Evolutionary conservation across 2,797 vertebrate species (phyloP), one percentile per base, ranked within the genome.

Genomic region (Gymnoscopelus microlampas): DNA sequence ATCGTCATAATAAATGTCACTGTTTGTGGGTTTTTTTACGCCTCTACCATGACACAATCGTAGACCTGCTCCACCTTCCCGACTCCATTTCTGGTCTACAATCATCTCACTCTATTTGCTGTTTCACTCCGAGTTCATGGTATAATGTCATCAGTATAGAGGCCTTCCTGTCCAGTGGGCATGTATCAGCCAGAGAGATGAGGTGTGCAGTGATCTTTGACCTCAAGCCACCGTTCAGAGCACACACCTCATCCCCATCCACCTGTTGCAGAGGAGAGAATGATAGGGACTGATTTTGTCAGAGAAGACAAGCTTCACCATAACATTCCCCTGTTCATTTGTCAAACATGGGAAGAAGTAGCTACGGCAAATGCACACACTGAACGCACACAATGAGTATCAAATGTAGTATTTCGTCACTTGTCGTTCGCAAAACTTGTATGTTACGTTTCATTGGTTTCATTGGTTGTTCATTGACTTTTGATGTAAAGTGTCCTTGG

Each of bases 161-260:
- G 76, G 66, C 73, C 74, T 90, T 89, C 81, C 88, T 76, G 80
- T 79, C 82, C 85, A 87, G 82, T 88, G 79, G 80, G 49, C 71
- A 50, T 10, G n/a, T 70, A 47, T 61, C 35, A 24, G 53, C 61
- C 39, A 85, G 76, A 88, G 71, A 85, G 85, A 90, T 91, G 84
- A 87, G 86, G 87, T 90, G 87, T 89, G 83, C 83, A 87, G 70
- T 90, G 90, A 88, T 82, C 87, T 90, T 82, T 91, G 83, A 77
- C 88, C 76, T 82, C 68, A 70, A 76, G 73, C 77, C 78, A 84
- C 85, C 74, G 75, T 82, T 83, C 53, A 85, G 81, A 88, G 73
- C 66, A 39, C 78, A 82, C 68, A 62, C 72, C 83, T 84, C 79
- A 82, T 82, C 79, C 83, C 82, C 79, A 82, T 82, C 79, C 83